Evolutionary conservation across 1,140 invertebrate genomes (phyloP).

Genomic region (Drosophila kikkawai): DNA sequence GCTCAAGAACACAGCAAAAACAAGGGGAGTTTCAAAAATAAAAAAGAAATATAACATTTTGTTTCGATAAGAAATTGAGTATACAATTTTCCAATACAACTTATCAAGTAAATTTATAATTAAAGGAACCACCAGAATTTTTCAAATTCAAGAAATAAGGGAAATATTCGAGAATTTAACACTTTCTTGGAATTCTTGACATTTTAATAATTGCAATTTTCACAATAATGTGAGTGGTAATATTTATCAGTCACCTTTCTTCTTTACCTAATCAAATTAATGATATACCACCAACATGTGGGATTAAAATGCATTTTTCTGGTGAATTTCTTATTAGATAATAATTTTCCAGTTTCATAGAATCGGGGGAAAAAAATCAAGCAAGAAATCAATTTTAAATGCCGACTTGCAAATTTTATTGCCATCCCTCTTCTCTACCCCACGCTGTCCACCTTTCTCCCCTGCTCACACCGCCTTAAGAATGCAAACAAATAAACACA

Average conservation of each 20-base stretch:
- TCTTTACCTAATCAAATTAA: neutral
- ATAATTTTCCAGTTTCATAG: conserved; percentile 10
- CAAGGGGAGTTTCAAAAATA: neutral
- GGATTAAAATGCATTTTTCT: conserved; percentile 5
- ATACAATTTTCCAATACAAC: too few relatives aligned
- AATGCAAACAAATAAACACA: conserved; percentile 24
- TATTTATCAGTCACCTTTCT: neutral
- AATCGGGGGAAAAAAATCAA: conserved; percentile 14
- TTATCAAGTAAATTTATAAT: too few relatives aligned
- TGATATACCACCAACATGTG: neutral
- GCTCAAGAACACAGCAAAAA: neutral
- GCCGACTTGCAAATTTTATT: conserved; percentile 15
- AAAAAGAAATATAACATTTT: neutral
- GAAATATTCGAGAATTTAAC: too few relatives aligned
- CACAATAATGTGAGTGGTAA: neutral
- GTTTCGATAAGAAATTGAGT: too few relatives aligned
- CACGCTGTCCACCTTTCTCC: neutral
- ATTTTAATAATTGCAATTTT: neutral
- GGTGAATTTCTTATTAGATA: conserved; percentile 3
- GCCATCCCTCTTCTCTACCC: neutral
- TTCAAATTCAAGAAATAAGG: too few relatives aligned
- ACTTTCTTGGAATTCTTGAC: too few relatives aligned
- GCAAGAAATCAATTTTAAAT: conserved; percentile 24
- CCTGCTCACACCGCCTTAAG: neutral
- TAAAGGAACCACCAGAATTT: too few relatives aligned